Conservation (phyloP, 2,797 vertebrate genomes). For the Leptatherina wallacei region DNA sequence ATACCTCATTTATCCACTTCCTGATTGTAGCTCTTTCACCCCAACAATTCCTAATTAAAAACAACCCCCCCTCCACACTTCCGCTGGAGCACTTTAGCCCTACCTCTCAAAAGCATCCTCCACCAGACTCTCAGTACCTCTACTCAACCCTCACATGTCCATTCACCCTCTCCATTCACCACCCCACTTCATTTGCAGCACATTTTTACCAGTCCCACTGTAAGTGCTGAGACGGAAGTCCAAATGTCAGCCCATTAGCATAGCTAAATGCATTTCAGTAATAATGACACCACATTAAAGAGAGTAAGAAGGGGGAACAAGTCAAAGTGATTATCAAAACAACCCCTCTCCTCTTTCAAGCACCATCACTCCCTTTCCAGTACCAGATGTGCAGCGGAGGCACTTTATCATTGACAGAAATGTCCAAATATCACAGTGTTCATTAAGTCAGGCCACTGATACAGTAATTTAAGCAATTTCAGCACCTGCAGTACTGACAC, state of each 20-base stretch:
- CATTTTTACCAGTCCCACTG: constrained; percentile 67
- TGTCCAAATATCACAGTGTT: constrained; percentile 70
- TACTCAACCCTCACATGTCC: constrained; percentile 66
- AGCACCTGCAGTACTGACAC: constrained; percentile 68
- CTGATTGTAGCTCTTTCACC: constrained; percentile 64
- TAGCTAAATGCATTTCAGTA: constrained; percentile 83
- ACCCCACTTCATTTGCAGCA: constrained; percentile 72
- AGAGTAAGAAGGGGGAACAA: constrained; percentile 79
- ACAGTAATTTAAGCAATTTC: constrained; percentile 61
- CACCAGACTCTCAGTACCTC: constrained; percentile 58
- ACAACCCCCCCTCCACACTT: constrained; percentile 61
- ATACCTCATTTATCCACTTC: constrained; percentile 62
- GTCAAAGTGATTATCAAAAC: constrained; percentile 83
- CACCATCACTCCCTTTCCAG: constrained; percentile 69
- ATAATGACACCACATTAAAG: constrained; percentile 81
- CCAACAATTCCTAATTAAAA: constrained; percentile 75
- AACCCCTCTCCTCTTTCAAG: constrained; percentile 73
- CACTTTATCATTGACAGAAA: constrained; percentile 66
- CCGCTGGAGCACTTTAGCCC: constrained; percentile 59
- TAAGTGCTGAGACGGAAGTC: constrained; percentile 78
- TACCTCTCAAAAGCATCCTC: constrained; percentile 68
- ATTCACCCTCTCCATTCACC: constrained; percentile 63
- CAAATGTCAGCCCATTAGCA: constrained; percentile 81
- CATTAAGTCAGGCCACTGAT: constrained; percentile 68
- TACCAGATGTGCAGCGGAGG: constrained; percentile 76